Conservation (phyloP, 2,797 vertebrate species). For the Gambusia yucatana region DNA sequence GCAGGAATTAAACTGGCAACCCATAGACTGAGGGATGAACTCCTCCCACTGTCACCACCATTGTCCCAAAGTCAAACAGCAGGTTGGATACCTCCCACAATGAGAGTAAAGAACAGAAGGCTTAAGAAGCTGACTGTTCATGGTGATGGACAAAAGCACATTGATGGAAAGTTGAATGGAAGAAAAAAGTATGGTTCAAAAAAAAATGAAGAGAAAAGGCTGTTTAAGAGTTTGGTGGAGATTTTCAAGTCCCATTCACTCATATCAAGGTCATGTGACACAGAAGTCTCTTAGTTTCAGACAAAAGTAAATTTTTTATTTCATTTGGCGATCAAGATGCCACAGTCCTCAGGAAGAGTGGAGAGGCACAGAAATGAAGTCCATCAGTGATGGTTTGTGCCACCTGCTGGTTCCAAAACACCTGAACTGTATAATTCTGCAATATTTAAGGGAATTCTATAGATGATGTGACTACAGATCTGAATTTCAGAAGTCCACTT, state of each 20-base stretch:
- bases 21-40: too few relatives aligned
- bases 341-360: neutral
- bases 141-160: neutral
- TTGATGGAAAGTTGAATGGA: neutral
- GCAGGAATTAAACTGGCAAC: too few relatives aligned
- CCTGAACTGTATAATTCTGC: too few relatives aligned
- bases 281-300: too few relatives aligned
- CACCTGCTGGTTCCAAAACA: neutral
- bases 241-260: neutral
- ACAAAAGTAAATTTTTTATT: neutral
- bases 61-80: too few relatives aligned
- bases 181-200: neutral
- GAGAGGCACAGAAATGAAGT: neutral
- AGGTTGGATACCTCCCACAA: neutral
- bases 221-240: neutral
- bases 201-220: neutral
- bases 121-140: neutral
- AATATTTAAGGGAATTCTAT: too few relatives aligned
- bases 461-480: too few relatives aligned
- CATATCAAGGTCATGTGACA: too few relatives aligned
- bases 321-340: neutral
- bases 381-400: neutral
- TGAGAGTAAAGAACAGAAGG: neutral
- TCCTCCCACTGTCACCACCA: too few relatives aligned
- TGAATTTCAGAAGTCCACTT: too few relatives aligned